These are phyloP conservation scores for Bufo bufo DNA, from an alignment of 2,113 vertebrate species.

Conservation along the genomic window DNA sequence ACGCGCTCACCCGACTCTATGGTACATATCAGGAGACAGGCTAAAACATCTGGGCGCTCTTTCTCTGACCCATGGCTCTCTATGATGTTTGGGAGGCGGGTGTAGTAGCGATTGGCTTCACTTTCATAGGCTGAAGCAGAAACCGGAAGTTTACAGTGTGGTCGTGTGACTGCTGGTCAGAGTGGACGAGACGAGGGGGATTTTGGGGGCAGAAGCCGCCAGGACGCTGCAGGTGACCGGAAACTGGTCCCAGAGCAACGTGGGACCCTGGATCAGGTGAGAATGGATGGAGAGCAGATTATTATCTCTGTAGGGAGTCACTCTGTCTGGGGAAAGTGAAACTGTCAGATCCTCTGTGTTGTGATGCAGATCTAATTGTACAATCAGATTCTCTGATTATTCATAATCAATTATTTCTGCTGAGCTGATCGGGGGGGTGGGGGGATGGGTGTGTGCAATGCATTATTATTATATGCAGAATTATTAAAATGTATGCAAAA, in stretches of 20 bases:
- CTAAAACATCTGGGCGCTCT: neutral
- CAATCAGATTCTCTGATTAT: neutral
- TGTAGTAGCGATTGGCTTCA: neutral
- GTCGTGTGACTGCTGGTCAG: neutral
- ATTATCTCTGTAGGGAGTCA: neutral
- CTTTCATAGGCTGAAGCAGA: neutral
- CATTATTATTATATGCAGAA: too few species aligned
- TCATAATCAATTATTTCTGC: neutral
- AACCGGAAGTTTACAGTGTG: constrained; percentile 22
- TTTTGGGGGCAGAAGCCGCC: neutral
- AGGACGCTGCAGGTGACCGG: constrained; percentile 18
- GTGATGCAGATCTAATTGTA: neutral
- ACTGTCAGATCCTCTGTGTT: neutral
- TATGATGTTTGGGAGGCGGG: constrained; percentile 18
- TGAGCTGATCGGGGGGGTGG: too few species aligned
- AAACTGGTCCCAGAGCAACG: neutral
- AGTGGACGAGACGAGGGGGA: too few species aligned
- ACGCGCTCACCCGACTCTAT: neutral
- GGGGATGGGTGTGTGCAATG: too few species aligned
- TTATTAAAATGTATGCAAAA: too few species aligned
- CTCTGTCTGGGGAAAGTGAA: neutral
- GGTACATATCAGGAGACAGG: neutral
- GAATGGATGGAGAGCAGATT: neutral
- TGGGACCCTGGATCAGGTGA: neutral
- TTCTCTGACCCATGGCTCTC: neutral